Evolutionary conservation across 2,797 vertebrate species (phyloP), one percentile per base, ranked within the genome.

Genomic region (Tokudaia muenninki): DNA sequence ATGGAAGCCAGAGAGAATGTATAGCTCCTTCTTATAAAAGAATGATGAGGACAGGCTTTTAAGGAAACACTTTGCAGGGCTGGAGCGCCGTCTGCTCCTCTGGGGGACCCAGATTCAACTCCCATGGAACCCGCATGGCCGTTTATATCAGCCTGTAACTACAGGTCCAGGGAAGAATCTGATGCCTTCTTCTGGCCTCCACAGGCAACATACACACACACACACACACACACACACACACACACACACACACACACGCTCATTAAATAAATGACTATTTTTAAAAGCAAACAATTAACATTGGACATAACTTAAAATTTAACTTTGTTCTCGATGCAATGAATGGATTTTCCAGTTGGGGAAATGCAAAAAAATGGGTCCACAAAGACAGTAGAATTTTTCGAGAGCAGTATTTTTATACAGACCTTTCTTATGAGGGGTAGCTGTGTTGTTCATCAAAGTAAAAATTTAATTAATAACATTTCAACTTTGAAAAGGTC

Each of bases 251-350:
- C 52, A 55, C 52, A 11, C 29, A 50, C 7, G 21, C 2, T n/a
- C 47, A 22, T 0, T 12, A 34, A 34, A 12, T 50, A 78, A 19
- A 57, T 57, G 52, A 37, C 37, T 9, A 41, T 59, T 55, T 80
- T 41, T 4, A 41, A 83, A 90, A 92, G 84, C 77, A 96, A 94
- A 87, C 24, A 94, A 63, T 34, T 72, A 77, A n/a, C 19, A 74
- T n/a, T 74, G 65, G 87, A 74, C 2, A 52, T 55, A 81, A 31
- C 55, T 94, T 79, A 78, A 93, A 79, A 57, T 74, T 78, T 93
- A 59, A 52, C 41, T 91, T 90, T 63, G 57, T 13, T 82, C 55
- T 34, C 82, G 19, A 34, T 75, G 52, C 11, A 67, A 3, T 57
- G 22, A 2, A 14, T 31, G 0, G 12, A 65, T 12, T 44, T 82